Conservation (phyloP, 2,797 vertebrate genomes). For the Glyptemys insculpta region DNA sequence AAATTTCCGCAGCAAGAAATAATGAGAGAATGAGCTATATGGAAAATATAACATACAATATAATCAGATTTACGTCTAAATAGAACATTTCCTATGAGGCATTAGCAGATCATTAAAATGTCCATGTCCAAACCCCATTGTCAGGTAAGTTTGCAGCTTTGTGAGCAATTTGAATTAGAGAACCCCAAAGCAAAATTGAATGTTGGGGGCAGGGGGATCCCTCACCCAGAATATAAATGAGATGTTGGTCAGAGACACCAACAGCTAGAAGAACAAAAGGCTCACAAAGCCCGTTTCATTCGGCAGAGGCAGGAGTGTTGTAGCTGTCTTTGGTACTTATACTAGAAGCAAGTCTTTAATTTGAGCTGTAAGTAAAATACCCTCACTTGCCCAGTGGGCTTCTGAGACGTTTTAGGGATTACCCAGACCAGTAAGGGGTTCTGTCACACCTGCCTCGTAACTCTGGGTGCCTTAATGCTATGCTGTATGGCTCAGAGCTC, state of each 20-base stretch:
- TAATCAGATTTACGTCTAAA: slow-evolving; percentile 46
- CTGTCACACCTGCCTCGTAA: neutral
- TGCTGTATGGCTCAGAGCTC: neutral
- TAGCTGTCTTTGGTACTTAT: neutral
- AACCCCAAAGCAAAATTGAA: neutral
- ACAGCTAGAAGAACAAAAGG: neutral
- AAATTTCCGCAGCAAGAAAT: slow-evolving; percentile 35
- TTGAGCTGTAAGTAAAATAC: neutral
- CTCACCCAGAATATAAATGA: neutral
- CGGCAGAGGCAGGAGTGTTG: neutral
- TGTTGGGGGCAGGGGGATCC: neutral
- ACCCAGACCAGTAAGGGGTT: neutral
- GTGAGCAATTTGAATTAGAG: neutral
- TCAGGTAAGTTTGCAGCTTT: neutral
- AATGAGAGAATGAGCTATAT: neutral
- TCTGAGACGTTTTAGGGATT: neutral
- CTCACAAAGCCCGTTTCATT: neutral
- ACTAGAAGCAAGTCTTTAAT: neutral
- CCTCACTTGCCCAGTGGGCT: neutral
- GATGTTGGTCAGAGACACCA: neutral
- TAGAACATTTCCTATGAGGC: neutral
- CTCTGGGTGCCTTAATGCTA: neutral
- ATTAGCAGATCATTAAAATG: neutral
- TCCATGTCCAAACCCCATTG: neutral
- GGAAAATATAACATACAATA: slow-evolving; percentile 26